Conservation (phyloP, 1,140 invertebrate species). For the Littorina saxatilis region DNA sequence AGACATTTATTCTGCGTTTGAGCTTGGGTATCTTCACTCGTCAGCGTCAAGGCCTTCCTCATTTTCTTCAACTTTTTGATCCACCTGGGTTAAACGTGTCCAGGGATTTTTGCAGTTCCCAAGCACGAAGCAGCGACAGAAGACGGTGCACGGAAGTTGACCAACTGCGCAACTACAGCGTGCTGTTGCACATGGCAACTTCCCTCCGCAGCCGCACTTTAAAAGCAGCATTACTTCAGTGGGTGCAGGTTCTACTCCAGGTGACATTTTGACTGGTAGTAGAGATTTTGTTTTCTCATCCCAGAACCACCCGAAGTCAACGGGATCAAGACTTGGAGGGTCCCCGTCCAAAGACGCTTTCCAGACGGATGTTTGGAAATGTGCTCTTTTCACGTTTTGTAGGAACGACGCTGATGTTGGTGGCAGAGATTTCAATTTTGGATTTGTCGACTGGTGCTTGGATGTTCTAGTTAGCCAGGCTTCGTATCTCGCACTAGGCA, state of each 20-base stretch:
- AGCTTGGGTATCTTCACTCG: too few relatives aligned
- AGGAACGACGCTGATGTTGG: constrained; percentile 18
- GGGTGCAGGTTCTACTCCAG: constrained; percentile 10
- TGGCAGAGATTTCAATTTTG: constrained; percentile 9
- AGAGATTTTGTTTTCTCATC: too few relatives aligned
- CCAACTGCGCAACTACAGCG: too few relatives aligned
- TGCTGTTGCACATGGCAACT: constrained; percentile 30
- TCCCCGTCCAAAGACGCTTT: not conserved
- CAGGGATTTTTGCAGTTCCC: not conserved
- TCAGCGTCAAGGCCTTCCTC: not conserved
- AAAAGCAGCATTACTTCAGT: constrained; percentile 15
- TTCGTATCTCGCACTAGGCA: constrained; percentile 2
- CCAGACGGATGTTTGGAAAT: constrained; percentile 37
- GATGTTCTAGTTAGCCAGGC: not conserved
- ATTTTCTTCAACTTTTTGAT: not conserved
- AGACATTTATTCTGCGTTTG: too few relatives aligned
- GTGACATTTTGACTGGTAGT: not conserved
- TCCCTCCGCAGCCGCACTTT: constrained; percentile 22
- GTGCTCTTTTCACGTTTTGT: constrained; percentile 42
- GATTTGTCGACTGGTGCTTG: not conserved
- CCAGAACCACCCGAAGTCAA: too few relatives aligned
- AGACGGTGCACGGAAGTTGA: not conserved
- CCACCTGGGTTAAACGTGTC: not conserved
- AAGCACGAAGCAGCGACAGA: not conserved
- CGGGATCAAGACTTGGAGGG: not conserved